Conservation (phyloP, 2,797 vertebrate genomes). For the Vespertilio murinus region DNA sequence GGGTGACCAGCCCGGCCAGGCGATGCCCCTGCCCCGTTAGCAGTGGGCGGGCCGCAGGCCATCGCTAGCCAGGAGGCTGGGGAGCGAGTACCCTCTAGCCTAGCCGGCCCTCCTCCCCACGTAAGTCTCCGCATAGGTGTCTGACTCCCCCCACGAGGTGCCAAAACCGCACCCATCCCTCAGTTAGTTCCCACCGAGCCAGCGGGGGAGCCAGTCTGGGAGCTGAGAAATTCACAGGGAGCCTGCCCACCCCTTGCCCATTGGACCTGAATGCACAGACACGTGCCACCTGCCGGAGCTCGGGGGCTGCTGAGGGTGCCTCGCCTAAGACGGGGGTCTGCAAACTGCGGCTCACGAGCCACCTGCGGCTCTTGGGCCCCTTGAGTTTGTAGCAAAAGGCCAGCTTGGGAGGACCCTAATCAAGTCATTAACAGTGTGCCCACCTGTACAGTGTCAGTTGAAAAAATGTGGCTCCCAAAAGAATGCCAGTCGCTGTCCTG, state of each 20-base stretch:
- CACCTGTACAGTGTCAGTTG: too few relatives aligned
- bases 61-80: constrained; percentile 14
- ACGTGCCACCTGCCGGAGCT: not conserved
- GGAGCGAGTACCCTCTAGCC: not conserved
- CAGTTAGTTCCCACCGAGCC: not conserved
- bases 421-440: too few relatives aligned
- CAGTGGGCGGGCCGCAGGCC: not conserved
- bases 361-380: too few relatives aligned
- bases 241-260: not conserved
- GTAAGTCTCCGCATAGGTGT: constrained; percentile 39
- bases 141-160: constrained; percentile 45
- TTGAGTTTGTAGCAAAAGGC: too few relatives aligned
- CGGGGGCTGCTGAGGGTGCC: constrained; percentile 36
- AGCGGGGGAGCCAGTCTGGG: constrained; percentile 22
- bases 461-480: too few relatives aligned
- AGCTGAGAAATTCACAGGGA: constrained; percentile 38
- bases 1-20: not conserved
- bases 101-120: too few relatives aligned
- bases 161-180: constrained; percentile 62
- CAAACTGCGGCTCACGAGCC: too few relatives aligned
- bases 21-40: not conserved
- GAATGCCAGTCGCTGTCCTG: too few relatives aligned
- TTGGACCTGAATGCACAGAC: constrained; percentile 49
- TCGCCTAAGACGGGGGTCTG: not conserved
- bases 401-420: too few relatives aligned